Evolutionary conservation across 1,140 invertebrate genomes (phyloP).

Genomic region (Zaprionus gabonicus): DNA sequence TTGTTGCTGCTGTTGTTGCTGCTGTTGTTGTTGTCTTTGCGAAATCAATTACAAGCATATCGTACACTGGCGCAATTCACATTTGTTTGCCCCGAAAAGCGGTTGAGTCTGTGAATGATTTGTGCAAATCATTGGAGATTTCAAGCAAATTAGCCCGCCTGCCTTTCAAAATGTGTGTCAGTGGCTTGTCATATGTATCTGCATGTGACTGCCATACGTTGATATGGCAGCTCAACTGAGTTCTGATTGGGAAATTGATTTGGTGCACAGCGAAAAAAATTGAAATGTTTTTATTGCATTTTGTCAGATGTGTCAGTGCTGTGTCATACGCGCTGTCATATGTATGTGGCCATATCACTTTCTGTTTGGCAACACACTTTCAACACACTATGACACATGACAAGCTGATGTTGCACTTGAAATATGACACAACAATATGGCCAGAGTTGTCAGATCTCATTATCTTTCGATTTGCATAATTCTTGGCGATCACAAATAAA

Average conservation of each 20-base stretch:
- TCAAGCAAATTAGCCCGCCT: not conserved
- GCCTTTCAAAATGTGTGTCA: not conserved
- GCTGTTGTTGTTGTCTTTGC: conserved; percentile 27
- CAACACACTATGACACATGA: not conserved
- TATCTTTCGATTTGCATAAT: not conserved
- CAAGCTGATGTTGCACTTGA: not conserved
- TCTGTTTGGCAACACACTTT: not conserved
- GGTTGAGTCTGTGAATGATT: not conserved
- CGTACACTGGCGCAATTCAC: conserved; percentile 13
- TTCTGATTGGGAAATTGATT: not conserved
- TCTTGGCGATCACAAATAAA: not conserved
- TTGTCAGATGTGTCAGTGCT: not conserved
- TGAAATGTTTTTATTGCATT: not conserved
- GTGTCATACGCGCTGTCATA: not conserved
- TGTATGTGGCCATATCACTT: not conserved
- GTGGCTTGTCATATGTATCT: not conserved
- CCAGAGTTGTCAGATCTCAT: not conserved
- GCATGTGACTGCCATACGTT: not conserved
- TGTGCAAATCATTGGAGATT: conserved; percentile 1
- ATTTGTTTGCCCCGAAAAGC: not conserved
- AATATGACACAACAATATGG: conserved; percentile 2
- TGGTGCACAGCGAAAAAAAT: not conserved
- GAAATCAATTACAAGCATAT: conserved; percentile 48
- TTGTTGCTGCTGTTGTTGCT: not conserved
- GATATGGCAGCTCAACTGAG: not conserved